Evolutionary conservation across 2,888 invertebrate species (phyloP), one percentile per base, ranked within the genome.

Genomic region (Drosophila kuntzei): DNA sequence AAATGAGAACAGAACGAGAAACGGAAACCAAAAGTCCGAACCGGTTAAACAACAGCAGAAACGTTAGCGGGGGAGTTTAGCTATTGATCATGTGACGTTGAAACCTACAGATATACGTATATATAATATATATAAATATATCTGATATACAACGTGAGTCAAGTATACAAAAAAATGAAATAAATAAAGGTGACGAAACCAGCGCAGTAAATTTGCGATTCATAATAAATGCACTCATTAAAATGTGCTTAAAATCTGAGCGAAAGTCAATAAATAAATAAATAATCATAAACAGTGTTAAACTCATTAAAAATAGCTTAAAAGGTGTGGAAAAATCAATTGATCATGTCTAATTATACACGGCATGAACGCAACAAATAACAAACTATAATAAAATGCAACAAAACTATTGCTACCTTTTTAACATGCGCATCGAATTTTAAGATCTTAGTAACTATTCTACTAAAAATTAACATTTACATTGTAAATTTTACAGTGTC

Each of bases 61-160:
- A 47, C 34, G 50, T n/a, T 3, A 14, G 59, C 20, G 50, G 25
- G 50, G 29, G 20, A 41, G 41, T 53, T 54, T 20, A 14, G 51
- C 41, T 43, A 63, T 59, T 55, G 75, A 43, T 66, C 71, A 76
- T 74, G 66, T 74, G 76, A 74, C 76, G 58, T 58, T 41, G 51
- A 32, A 14, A 22, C 43, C 49, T 46, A 18, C 49, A 44, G 12
- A 44, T 22, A 32, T 22, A 41, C 18, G 29, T 29, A 20, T 18
- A n/a, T n/a, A n/a, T n/a, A 6, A 6, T 16, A 58, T 9, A 44
- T 11, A 12, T 6, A 16, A 3, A 14, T 22, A 37, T 18, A 37
- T 37, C 34, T 29, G 32, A 44, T 39, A 22, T 27, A 32, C 8
- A 43, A 25, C n/a, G 27, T 74, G 71, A 76, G 46, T 75, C 74